A percentile compares a stretch with the other conserved stretches of the same genome.
Conservation (phyloP, 1,140 invertebrate genomes). For the Atta cephalotes region DNA sequence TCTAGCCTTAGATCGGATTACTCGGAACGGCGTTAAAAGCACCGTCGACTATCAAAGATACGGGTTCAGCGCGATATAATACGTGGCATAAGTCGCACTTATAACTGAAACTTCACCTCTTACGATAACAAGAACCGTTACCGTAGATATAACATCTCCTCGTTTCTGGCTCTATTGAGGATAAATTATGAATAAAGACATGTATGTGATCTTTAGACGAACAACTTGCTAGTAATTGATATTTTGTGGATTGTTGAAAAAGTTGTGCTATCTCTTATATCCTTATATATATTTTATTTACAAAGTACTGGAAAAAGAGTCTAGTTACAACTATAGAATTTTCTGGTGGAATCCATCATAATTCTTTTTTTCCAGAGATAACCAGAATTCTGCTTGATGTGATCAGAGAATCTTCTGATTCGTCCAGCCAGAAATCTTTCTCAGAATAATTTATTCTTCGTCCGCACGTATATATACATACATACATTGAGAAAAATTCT, state of each 20-base stretch:
- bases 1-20: slow-evolving; percentile 35
- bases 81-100: slow-evolving; percentile 16
- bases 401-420: too few relatives aligned
- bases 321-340: too few relatives aligned
- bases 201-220: neutral
- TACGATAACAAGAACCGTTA: slow-evolving; percentile 48
- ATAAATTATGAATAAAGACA: slow-evolving; percentile 18
- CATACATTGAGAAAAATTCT: too few relatives aligned
- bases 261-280: neutral
- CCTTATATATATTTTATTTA: too few relatives aligned
- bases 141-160: slow-evolving; percentile 2
- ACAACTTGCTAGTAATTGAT: slow-evolving; percentile 17
- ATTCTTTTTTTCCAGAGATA: too few relatives aligned
- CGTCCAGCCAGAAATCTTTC: neutral
- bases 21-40: slow-evolving; percentile 14
- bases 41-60: slow-evolving; percentile 38
- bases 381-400: too few relatives aligned
- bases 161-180: neutral
- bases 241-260: slow-evolving; percentile 1
- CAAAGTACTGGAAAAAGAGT: too few relatives aligned
- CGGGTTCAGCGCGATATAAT: slow-evolving; percentile 17
- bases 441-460: neutral
- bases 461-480: neutral
- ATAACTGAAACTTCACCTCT: slow-evolving; percentile 24
- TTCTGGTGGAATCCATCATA: too few relatives aligned